These are phyloP conservation scores for Karalla daura DNA, from an alignment of 2,797 vertebrate species.

Conservation along the genomic window DNA sequence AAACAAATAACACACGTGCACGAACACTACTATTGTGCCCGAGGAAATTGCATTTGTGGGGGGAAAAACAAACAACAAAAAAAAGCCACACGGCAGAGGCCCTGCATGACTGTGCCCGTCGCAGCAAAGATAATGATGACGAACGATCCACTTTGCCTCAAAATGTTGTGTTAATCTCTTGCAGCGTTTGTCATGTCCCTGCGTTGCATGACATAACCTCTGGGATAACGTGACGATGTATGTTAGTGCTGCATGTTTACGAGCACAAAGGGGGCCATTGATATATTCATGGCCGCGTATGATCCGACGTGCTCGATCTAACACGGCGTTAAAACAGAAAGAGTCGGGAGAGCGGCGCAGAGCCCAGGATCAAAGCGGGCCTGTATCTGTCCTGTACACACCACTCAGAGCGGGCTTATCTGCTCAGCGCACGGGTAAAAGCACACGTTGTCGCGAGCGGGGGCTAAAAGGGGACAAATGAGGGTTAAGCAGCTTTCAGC, in stretches of 20 bases:
- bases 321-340: slow-evolving; percentile 14
- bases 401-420: slow-evolving; percentile 72
- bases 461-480: slow-evolving; percentile 72
- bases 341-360: slow-evolving; percentile 42
- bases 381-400: slow-evolving; percentile 71
- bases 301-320: slow-evolving; percentile 36
- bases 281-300: slow-evolving; percentile 37
- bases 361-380: slow-evolving; percentile 56
- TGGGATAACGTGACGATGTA: slow-evolving; percentile 6
- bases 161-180: slow-evolving; percentile 14
- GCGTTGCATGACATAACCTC: slow-evolving; percentile 18
- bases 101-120: neutral
- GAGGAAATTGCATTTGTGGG: neutral
- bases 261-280: slow-evolving; percentile 23
- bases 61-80: neutral
- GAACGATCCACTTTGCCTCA: neutral
- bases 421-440: slow-evolving; percentile 62
- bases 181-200: neutral
- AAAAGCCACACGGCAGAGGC: neutral
- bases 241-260: slow-evolving; percentile 12
- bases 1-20: slow-evolving; percentile 23
- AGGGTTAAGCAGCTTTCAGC: slow-evolving; percentile 77
- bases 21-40: neutral
- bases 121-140: neutral
- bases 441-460: slow-evolving; percentile 56